These are phyloP conservation scores for Cinara cedri DNA, from an alignment of 2,888 invertebrate species.

Conservation along the genomic window DNA sequence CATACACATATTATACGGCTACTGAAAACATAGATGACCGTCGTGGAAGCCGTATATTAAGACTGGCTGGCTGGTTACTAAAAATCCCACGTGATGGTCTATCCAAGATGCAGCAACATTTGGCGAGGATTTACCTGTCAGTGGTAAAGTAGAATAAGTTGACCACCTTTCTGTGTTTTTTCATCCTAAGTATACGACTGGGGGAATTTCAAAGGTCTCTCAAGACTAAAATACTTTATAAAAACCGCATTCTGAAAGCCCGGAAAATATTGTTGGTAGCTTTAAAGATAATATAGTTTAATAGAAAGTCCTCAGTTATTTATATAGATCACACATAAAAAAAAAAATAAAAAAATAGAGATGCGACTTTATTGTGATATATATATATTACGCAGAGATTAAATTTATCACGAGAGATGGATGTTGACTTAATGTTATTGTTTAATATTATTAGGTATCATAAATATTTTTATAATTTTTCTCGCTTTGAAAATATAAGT, in stretches of 20 bases:
- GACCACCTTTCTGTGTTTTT: neutral
- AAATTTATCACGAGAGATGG: neutral
- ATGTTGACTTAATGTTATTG: neutral
- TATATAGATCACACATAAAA: neutral
- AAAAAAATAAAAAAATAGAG: neutral
- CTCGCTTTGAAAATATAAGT: no score
- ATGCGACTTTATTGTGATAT: neutral
- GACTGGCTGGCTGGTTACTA: neutral
- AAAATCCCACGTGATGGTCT: constrained; percentile 21
- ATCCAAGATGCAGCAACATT: constrained; percentile 4
- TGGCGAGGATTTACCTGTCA: constrained; percentile 49
- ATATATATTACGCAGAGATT: neutral
- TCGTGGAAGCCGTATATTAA: neutral
- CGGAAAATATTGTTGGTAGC: neutral
- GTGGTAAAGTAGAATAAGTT: constrained; percentile 37
- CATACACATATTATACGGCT: neutral
- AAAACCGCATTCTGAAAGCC: neutral
- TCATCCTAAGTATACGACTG: neutral
- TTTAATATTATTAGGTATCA: no score
- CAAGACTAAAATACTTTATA: neutral
- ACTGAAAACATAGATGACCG: constrained; percentile 35
- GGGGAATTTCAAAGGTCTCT: constrained; percentile 16
- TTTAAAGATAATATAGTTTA: neutral
- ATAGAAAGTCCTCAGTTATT: constrained; percentile 5
- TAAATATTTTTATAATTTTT: neutral